Evolutionary conservation across 2,797 vertebrate species (phyloP).

Genomic region (Chelmon rostratus): DNA sequence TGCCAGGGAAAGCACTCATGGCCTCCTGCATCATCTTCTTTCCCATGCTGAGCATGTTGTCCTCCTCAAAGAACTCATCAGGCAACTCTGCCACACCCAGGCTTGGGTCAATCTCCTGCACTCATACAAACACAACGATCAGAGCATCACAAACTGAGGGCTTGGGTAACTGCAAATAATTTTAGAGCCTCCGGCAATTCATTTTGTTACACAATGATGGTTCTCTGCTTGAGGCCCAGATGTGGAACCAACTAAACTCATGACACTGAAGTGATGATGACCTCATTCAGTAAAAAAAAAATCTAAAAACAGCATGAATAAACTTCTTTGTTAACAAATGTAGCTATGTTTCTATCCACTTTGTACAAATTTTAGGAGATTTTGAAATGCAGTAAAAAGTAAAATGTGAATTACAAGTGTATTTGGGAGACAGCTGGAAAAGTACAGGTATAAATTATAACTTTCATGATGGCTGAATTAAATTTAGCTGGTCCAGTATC

Average conservation of each 20-base stretch:
- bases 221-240: constrained; percentile 14
- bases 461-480: not conserved
- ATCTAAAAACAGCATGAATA: constrained; percentile 30
- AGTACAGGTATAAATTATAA: not conserved
- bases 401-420: not conserved
- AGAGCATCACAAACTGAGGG: not conserved
- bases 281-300: not conserved
- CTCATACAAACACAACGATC: constrained; percentile 15
- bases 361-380: not conserved
- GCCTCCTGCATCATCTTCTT: constrained; percentile 99
- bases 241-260: constrained; percentile 8
- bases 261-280: constrained; percentile 32
- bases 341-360: not conserved
- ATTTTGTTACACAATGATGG: constrained; percentile 18
- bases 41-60: constrained; percentile 98
- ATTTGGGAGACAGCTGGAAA: not conserved
- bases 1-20: constrained; percentile 96
- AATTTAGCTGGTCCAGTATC: not conserved
- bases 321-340: constrained; percentile 7
- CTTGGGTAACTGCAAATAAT: not conserved
- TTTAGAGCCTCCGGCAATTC: constrained; percentile 15
- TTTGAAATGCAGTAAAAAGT: not conserved
- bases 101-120: constrained; percentile 96
- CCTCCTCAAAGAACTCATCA: constrained; percentile 97
- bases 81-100: constrained; percentile 95